Base-by-base conservation (phyloP, 2,113 vertebrate genomes). In the Chlorocebus sabaeus region DNA sequence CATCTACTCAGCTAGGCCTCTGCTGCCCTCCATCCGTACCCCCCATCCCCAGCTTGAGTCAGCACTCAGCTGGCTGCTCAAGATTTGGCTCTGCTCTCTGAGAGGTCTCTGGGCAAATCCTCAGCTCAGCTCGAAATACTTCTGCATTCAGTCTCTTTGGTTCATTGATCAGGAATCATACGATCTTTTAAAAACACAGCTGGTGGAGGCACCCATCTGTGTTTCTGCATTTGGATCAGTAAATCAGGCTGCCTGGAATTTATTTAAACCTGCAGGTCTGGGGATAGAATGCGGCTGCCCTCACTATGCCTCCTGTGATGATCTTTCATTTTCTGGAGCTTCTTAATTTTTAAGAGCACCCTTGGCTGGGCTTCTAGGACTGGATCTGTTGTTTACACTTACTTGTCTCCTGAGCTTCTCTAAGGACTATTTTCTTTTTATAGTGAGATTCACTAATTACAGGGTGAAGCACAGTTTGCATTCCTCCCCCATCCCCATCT, bases 111-210 rank as follows among this genome's bases (percentile, higher is more conserved):
- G 55, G 85, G 82, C 55, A 93, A 79, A 91, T 91, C 92, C 93
- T 75, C 94, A 88, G 89, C 92, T 98, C 92, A 48, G 72, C 23
- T 57, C 52, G 48, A 75, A 95, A 95, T 87, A 95, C 8, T 89
- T 83, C 90, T 93, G 64, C 72, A 78, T 86, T 97, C 92, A 86
- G 75, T 98, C 93, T 97, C 95, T 92, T 92, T 1, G 40, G 87
- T 96, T 96, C 95, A 98, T 97, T 98, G 98, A 97, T 97, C 92
- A 93, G 96, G 95, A 96, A 97, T 97, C 92, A 96, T 87, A 97
- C 73, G 92, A 97, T 93, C 87, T 85, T 97, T 97, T 95, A 92
- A 98, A 97, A 98, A 96, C 96, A 97, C 93, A 98, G 97, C 87
- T 96, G 96, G 38, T 96, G 22, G 79, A 85, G 83, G 52, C 50